A percentile compares a stretch with the other conserved stretches of the same genome.
These are phyloP conservation scores for Antitype chi DNA, from an alignment of 2,888 invertebrate genomes.

Conservation along the genomic window DNA sequence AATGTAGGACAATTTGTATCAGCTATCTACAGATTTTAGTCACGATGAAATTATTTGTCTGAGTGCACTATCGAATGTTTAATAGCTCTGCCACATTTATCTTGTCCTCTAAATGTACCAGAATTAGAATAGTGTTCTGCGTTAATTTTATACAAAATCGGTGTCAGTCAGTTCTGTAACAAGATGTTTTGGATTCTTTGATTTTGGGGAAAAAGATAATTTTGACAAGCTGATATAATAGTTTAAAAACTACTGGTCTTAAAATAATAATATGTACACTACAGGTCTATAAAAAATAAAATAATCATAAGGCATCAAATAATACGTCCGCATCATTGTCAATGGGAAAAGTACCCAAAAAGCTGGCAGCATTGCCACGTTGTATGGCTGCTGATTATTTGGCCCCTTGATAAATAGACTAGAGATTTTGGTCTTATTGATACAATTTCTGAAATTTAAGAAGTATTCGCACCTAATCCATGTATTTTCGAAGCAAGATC, in stretches of 20 bases:
- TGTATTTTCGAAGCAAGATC: neutral
- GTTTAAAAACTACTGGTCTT: no score
- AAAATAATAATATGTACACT: no score
- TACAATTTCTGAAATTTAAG: neutral
- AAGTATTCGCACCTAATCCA: neutral
- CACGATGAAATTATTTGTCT: slow-evolving; percentile 54
- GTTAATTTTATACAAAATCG: slow-evolving; percentile 26
- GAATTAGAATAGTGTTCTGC: slow-evolving; percentile 23
- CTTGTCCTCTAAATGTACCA: slow-evolving; percentile 33
- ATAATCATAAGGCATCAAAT: no score
- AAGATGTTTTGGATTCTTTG: neutral
- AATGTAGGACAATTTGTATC: slow-evolving; percentile 21
- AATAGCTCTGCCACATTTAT: slow-evolving; percentile 36
- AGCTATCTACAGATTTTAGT: slow-evolving; percentile 35
- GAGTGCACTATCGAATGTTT: slow-evolving; percentile 45
- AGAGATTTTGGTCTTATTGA: neutral
- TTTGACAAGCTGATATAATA: neutral
- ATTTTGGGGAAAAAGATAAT: neutral
- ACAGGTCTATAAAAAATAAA: no score
- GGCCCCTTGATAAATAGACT: no score
- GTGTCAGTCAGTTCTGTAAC: slow-evolving; percentile 1
- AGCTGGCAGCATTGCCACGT: no score
- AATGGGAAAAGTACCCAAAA: no score
- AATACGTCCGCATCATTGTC: no score
- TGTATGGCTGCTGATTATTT: no score